Evolutionary conservation across 2,888 invertebrate genomes (phyloP).

Genomic region (Oscheius sp.): DNA sequence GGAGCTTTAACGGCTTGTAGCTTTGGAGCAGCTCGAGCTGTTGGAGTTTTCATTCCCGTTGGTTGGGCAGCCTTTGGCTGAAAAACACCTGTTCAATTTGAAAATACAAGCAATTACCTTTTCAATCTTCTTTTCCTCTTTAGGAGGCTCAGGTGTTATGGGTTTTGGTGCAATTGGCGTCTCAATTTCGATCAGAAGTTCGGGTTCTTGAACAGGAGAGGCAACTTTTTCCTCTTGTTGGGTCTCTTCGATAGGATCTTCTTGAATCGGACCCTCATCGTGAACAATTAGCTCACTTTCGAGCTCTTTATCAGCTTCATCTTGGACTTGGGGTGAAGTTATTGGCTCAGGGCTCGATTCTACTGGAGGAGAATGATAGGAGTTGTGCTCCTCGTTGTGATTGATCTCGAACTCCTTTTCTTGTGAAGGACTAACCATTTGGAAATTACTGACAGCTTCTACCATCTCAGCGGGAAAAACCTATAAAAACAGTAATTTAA

Average conservation of each 20-base stretch:
- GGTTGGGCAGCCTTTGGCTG: neutral
- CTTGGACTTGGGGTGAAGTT: neutral
- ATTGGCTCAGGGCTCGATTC: neutral
- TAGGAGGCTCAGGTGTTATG: neutral
- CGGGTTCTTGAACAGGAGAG: neutral
- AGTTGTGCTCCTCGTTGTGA: neutral
- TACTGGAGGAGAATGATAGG: no score
- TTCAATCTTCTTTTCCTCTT: neutral
- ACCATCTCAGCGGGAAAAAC: slow-evolving; percentile 1
- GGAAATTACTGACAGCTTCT: slow-evolving; percentile 5
- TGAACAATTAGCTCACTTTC: slow-evolving; percentile 21
- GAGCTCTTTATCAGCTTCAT: slow-evolving; percentile 6
- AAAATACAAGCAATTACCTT: no score
- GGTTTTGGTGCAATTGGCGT: neutral
- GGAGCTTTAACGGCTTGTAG: neutral
- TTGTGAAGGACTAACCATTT: neutral
- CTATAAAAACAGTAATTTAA: neutral
- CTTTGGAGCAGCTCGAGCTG: neutral
- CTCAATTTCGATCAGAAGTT: no score
- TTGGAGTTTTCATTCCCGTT: slow-evolving; percentile 3
- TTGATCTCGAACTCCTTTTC: neutral
- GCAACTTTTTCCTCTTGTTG: neutral
- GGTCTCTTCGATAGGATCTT: neutral
- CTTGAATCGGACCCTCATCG: neutral
- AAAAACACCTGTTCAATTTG: no score